Percentiles rank a stretch among this genome's conserved stretches.
Conservation (phyloP, 2,797 vertebrate genomes). For the Knipowitschia caucasica region DNA sequence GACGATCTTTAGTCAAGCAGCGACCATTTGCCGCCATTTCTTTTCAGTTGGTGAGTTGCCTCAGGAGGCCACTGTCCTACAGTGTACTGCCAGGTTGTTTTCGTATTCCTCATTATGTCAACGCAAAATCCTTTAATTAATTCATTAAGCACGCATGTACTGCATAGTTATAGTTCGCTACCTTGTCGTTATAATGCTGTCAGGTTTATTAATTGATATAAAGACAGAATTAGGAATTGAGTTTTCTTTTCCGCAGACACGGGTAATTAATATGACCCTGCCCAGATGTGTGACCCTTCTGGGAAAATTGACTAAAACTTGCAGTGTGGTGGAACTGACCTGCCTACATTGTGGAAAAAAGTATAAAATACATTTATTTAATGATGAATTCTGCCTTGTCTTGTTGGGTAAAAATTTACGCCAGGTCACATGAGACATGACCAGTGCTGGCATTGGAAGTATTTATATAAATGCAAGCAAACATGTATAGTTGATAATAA, state of each 20-base stretch:
- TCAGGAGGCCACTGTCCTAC: constrained; percentile 22
- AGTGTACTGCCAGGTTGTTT: constrained; percentile 38
- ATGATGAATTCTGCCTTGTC: background rate
- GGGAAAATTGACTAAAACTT: constrained; percentile 13
- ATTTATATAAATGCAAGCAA: no score
- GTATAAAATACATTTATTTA: background rate
- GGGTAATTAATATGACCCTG: constrained; percentile 53
- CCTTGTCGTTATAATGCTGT: constrained; percentile 68
- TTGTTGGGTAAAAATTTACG: background rate
- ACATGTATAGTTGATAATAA: no score
- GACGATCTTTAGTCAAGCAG: constrained; percentile 60
- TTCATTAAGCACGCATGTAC: constrained; percentile 63
- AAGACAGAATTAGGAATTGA: constrained; percentile 61
- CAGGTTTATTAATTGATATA: constrained; percentile 73
- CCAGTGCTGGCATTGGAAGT: no score
- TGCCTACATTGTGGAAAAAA: background rate
- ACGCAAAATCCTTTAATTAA: constrained; percentile 56
- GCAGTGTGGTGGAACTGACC: constrained; percentile 31
- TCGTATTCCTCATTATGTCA: constrained; percentile 60
- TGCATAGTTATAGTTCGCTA: constrained; percentile 67
- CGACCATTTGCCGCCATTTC: constrained; percentile 50
- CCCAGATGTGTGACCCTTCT: constrained; percentile 43
- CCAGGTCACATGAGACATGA: no score
- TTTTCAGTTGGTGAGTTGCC: constrained; percentile 61
- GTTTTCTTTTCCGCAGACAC: constrained; percentile 39